A percentile compares a stretch with the other conserved stretches of the same genome.
phyloP scores from a whole-genome alignment of 1,140 invertebrate species.

The Drosophila paulistorum region DNA sequence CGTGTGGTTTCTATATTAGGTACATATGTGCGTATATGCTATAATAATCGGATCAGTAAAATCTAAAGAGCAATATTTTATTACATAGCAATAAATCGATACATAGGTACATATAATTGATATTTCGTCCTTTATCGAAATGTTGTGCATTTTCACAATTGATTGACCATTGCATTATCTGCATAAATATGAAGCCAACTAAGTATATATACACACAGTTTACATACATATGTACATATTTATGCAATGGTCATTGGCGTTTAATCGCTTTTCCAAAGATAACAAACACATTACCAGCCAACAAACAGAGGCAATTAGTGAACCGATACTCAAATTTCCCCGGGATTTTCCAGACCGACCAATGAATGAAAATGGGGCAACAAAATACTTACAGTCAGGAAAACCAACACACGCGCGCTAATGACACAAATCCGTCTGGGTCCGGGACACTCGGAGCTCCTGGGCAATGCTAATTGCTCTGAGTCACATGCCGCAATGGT shows the following conservation, averaged over 20 bases:
- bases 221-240: neutral
- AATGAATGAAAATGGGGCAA: constrained; percentile 64
- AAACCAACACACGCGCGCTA: constrained; percentile 41
- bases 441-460: neutral
- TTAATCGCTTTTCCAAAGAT: constrained; percentile 65
- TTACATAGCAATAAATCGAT: too few species aligned
- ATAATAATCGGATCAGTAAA: too few species aligned
- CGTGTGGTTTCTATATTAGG: too few species aligned
- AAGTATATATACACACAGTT: constrained; percentile 5
- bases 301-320: constrained; percentile 66
- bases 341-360: constrained; percentile 67
- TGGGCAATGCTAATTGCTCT: constrained; percentile 60
- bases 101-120: too few species aligned
- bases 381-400: constrained; percentile 14
- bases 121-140: too few species aligned
- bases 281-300: constrained; percentile 60
- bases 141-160: too few species aligned
- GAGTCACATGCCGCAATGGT: constrained; percentile 51
- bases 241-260: constrained; percentile 12
- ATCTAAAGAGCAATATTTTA: too few species aligned
- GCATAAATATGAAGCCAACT: constrained; percentile 48
- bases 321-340: constrained; percentile 50
- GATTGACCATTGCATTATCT: too few species aligned
- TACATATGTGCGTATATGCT: too few species aligned
- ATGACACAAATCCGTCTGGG: constrained; percentile 76